phyloP scores from a whole-genome alignment of 2,797 vertebrate species.

The Tadarida brasiliensis region DNA sequence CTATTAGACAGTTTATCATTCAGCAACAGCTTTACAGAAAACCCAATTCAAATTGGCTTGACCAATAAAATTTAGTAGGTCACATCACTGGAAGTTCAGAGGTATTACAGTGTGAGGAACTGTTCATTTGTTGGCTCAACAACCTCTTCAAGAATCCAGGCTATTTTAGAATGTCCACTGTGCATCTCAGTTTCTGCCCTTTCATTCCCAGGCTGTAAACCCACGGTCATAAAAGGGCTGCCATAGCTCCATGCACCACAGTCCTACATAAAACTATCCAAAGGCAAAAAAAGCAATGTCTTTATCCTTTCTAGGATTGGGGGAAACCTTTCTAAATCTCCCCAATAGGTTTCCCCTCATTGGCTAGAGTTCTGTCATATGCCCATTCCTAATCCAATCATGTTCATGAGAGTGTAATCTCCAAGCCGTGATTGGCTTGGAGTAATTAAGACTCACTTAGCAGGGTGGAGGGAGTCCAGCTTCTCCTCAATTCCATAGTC shows the following conservation, averaged over 20 bases:
- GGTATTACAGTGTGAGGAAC: background rate
- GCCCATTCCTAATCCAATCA: background rate
- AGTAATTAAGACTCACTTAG: background rate
- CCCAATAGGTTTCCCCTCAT: background rate
- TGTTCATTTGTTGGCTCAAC: background rate
- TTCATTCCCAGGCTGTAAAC: background rate
- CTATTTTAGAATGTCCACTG: background rate
- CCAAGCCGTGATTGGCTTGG: background rate
- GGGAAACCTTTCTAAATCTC: background rate
- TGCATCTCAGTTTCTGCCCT: background rate
- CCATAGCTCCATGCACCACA: background rate
- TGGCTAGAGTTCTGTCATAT: background rate
- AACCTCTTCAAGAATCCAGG: background rate
- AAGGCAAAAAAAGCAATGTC: background rate
- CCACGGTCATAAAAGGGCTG: background rate
- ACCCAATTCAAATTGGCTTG: background rate
- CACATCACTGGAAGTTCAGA: background rate
- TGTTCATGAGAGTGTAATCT: background rate
- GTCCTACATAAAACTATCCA: background rate
- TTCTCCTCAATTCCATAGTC: background rate
- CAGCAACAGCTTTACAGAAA: conserved; percentile 27
- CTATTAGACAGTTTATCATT: background rate
- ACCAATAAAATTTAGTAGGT: background rate
- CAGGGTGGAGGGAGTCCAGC: background rate
- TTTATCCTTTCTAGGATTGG: background rate